Base-by-base conservation (phyloP, 1,140 invertebrate species). In the Melipona quadrifasciata region DNA sequence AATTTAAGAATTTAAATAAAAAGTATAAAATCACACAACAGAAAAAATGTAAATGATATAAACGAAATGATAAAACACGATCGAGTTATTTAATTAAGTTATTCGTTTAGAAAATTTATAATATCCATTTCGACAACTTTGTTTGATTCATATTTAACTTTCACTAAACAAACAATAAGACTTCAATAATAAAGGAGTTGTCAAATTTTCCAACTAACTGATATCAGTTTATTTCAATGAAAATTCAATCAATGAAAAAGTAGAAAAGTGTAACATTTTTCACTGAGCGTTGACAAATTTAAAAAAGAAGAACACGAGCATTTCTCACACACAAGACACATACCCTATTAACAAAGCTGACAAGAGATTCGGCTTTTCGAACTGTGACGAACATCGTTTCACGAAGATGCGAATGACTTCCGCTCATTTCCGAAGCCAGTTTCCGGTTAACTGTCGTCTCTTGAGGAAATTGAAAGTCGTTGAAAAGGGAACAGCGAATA, bases 401-500 rank as follows among this genome's bases (percentile, higher is more conserved):
- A 24, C 75, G n/a, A 79, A 82, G 82, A 90, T 74, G 68, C 61
- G 70, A 86, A 89, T 84, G 86, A 90, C 90, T 91, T 92, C 90
- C 90, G 87, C 91, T 92, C 81, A 92, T 93, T 92, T 93, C 91
- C 92, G 90, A 86, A 39, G 19, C 58, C 84, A 88, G 86, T 90
- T 92, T 92, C 92, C 90, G 89, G 77, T 76, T 64, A 61, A 85
- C 65, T 80, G 80, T 87, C 86, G 82, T 27, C 34, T 73, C 64
- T 53, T 68, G 75, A 87, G 86, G 82, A 89, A 87, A 89, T 90
- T 80, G 76, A 85, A 90, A 80, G 80, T 65, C 79, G n/a, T n/a
- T 21, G 53, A 61, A 77, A 65, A 64, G 31, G 72, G 27, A 5
- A 51, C 47, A 11, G 17, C 19, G 34, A 61, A 58, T 58, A 53